These are phyloP conservation scores for rat (Rattus norvegicus) DNA, from an alignment of 2,113 vertebrate genomes.

Conservation along the genomic window GRCr8 NC_086028.1:40849501-40850000, in stretches of 20 bases:
- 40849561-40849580: background rate
- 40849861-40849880: background rate
- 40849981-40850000: background rate
- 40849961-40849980: background rate
- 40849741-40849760: background rate
- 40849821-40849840: background rate
- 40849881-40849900: background rate
- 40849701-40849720: background rate
- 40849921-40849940: background rate
- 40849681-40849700: background rate
- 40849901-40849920: background rate
- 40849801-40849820: background rate
- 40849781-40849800: background rate
- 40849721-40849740: background rate
- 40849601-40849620: background rate
- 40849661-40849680: background rate
- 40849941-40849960: background rate
- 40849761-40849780: background rate
- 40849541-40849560: background rate
- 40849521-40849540: background rate
- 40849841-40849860: background rate
- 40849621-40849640: background rate
- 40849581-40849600: background rate
- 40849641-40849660: background rate
- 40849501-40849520: background rate